phyloP scores from a whole-genome alignment of 2,113 vertebrate species.

The Myiozetetes cayanensis region DNA sequence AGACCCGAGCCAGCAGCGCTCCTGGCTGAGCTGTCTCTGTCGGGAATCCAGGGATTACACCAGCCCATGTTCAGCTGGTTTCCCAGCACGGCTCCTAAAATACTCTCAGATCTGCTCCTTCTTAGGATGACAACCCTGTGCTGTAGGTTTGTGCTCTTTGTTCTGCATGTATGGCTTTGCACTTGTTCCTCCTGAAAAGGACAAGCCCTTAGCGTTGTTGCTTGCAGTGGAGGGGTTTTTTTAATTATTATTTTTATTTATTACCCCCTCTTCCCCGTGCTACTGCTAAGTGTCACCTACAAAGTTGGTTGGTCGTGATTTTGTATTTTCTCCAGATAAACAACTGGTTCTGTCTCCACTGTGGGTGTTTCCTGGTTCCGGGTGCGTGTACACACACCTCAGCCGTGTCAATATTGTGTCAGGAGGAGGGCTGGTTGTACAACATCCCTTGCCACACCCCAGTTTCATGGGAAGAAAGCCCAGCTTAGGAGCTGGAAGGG shows the following conservation, averaged over 20 bases:
- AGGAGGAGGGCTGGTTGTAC: constrained; percentile 20
- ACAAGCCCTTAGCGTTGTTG: neutral
- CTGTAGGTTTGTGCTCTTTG: neutral
- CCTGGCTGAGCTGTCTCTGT: neutral
- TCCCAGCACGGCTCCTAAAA: neutral
- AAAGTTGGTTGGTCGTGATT: neutral
- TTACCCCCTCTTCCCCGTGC: neutral
- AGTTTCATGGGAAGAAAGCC: constrained; percentile 17
- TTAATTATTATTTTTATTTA: neutral
- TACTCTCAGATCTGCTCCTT: neutral
- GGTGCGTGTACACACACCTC: neutral
- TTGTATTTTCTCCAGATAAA: neutral
- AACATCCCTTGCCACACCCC: neutral
- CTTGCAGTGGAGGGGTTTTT: neutral
- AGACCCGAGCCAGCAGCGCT: fast-evolving
- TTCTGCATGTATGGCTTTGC: neutral
- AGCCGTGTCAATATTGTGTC: neutral
- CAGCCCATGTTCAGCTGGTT: neutral
- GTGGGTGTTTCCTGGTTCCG: neutral
- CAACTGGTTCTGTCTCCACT: neutral
- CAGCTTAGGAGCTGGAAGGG: neutral
- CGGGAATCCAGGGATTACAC: neutral
- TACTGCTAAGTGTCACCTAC: neutral
- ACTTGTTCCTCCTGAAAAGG: neutral
- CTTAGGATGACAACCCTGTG: neutral